phyloP scores from a whole-genome alignment of 92 coral and sea anemone genomes.

The Porites lobata region DNA sequence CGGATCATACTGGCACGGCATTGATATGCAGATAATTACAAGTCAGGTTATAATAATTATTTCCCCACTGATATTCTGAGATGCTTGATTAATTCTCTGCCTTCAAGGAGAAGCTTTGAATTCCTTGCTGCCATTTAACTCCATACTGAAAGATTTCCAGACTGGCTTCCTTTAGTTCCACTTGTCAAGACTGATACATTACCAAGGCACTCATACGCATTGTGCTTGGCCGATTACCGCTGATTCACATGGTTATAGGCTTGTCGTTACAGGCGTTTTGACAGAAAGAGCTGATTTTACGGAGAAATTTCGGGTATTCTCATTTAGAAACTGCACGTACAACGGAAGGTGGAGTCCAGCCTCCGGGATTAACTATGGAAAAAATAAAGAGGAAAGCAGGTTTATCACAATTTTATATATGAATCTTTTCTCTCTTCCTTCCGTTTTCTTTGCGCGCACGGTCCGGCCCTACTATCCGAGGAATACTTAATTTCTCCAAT shows the following conservation, averaged over 20 bases:
- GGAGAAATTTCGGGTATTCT: constrained; percentile 97
- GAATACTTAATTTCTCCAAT: too few species aligned
- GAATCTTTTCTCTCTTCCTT: too few species aligned
- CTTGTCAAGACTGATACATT: neutral
- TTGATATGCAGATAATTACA: neutral
- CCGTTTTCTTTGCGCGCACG: too few species aligned
- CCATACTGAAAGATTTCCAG: neutral
- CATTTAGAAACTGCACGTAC: constrained; percentile 99
- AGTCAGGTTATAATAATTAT: neutral
- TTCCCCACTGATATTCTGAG: neutral
- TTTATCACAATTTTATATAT: neutral
- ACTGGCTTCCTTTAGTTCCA: neutral
- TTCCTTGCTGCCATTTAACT: neutral
- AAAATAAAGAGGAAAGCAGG: neutral
- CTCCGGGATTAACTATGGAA: constrained; percentile 94
- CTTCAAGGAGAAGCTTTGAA: neutral
- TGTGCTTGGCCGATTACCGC: neutral
- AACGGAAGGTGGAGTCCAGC: constrained; percentile 99
- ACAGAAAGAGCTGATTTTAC: constrained; percentile 90
- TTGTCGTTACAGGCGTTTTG: constrained; percentile 86
- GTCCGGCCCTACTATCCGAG: too few species aligned
- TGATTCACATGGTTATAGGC: constrained; percentile 66
- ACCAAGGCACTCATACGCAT: neutral
- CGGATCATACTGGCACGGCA: too few species aligned
- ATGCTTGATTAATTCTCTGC: neutral